Evolutionary conservation across 2,797 vertebrate species (phyloP).

Genomic region (Pelodytes ibericus): DNA sequence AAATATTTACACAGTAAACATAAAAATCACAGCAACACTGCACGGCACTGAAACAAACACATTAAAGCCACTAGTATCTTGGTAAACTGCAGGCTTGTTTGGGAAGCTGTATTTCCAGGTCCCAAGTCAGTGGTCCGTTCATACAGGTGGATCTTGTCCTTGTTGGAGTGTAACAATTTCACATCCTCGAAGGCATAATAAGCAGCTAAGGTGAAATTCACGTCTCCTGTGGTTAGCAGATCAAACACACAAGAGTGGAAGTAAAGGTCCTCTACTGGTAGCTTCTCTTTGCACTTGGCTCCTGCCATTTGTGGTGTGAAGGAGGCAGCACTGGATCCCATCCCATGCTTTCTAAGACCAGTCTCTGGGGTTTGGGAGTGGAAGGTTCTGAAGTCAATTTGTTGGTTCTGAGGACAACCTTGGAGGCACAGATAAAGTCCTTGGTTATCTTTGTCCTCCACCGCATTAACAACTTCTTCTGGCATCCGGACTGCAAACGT

Average conservation of each 20-base stretch:
- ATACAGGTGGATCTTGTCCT: constrained; percentile 89
- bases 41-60: constrained; percentile 72
- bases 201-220: constrained; percentile 97
- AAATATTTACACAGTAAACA: constrained; percentile 34
- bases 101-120: constrained; percentile 61
- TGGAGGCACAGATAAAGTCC: constrained; percentile 94
- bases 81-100: fast-evolving
- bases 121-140: constrained; percentile 76
- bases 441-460: constrained; percentile 89
- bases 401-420: constrained; percentile 89
- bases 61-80: constrained; percentile 69
- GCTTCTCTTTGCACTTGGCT: constrained; percentile 91
- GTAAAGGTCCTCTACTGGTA: constrained; percentile 95
- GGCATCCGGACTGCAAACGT: constrained; percentile 97
- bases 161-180: constrained; percentile 94
- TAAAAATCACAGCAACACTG: constrained; percentile 70
- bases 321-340: constrained; percentile 57
- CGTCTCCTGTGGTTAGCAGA: constrained; percentile 91
- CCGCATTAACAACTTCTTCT: constrained; percentile 89
- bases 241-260: constrained; percentile 98
- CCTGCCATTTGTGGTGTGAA: constrained; percentile 87
- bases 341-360: constrained; percentile 57
- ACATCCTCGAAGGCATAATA: constrained; percentile 96
- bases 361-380: constrained; percentile 69
- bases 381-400: constrained; percentile 86